Percentiles rank a stretch among this genome's conserved stretches.
phyloP scores from a whole-genome alignment of 30 jellyfish, hydroid and myxozoan genomes.

The Cassiopea xamachana region DNA sequence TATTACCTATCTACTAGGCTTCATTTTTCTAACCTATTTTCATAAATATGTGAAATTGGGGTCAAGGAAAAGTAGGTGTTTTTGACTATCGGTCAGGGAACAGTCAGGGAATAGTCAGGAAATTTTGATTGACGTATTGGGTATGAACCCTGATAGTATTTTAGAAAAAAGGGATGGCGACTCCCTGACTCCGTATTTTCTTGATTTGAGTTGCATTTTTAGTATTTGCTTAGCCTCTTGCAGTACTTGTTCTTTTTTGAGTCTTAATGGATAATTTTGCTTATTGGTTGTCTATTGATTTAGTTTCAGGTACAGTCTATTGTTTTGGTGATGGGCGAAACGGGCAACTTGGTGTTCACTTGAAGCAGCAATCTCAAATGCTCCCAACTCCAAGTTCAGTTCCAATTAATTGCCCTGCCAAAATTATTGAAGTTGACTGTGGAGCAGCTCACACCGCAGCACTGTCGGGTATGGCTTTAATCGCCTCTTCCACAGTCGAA shows the following conservation, averaged over 20 bases:
- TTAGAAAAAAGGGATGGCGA: too few relatives aligned
- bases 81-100: too few relatives aligned
- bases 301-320: conserved; percentile 86
- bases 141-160: too few relatives aligned
- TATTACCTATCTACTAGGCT: too few relatives aligned
- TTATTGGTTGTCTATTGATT: background rate
- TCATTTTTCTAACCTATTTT: too few relatives aligned
- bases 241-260: background rate
- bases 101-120: too few relatives aligned
- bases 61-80: too few relatives aligned
- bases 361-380: conserved; percentile 65
- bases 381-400: conserved; percentile 86
- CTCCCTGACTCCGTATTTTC: too few relatives aligned
- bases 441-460: conserved; percentile 98
- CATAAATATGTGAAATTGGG: too few relatives aligned
- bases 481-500: too few relatives aligned
- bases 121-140: too few relatives aligned
- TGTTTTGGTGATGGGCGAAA: conserved; percentile 94
- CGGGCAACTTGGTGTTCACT: conserved; percentile 95
- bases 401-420: conserved; percentile 65
- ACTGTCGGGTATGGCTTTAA: conserved; percentile 81
- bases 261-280: background rate
- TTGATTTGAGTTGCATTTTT: background rate
- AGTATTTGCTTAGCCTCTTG: background rate
- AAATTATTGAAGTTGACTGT: conserved; percentile 78